Evolutionary conservation across 2,797 vertebrate species (phyloP).

Genomic region (Decapterus maruadsi): DNA sequence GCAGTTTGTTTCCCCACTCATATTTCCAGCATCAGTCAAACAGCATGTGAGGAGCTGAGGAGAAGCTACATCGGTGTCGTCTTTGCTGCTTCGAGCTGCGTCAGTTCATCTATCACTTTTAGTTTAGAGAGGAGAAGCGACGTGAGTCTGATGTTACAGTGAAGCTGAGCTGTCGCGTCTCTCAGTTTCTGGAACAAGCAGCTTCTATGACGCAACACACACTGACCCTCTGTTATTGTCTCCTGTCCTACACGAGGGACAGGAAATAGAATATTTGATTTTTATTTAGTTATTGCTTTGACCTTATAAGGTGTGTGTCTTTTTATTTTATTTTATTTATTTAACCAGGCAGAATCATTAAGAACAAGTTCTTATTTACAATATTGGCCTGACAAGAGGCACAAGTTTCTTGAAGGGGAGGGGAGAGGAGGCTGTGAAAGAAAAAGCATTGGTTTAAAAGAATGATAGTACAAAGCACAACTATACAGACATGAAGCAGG

Average conservation of each 20-base stretch:
- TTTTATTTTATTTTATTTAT: too few relatives aligned
- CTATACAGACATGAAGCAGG: too few relatives aligned
- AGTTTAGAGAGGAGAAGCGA: conserved; percentile 15
- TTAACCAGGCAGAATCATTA: too few relatives aligned
- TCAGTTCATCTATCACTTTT: conserved; percentile 17
- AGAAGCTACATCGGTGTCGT: conserved; percentile 7
- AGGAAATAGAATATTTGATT: background rate
- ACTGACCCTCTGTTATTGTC: background rate
- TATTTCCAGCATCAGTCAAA: conserved; percentile 5
- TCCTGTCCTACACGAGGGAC: background rate
- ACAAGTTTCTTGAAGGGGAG: too few relatives aligned
- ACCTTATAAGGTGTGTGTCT: background rate
- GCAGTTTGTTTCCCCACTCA: background rate
- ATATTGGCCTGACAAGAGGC: too few relatives aligned
- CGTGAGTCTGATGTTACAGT: conserved; percentile 9
- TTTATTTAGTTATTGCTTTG: background rate
- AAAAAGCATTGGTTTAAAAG: too few relatives aligned
- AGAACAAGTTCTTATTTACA: too few relatives aligned
- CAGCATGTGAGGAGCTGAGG: conserved; percentile 12
- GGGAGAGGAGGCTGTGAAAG: too few relatives aligned
- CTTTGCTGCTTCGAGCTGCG: conserved; percentile 12
- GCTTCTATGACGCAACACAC: background rate
- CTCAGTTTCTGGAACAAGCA: conserved; percentile 5
- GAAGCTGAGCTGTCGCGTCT: conserved; percentile 19
- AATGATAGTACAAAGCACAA: too few relatives aligned